Base-by-base conservation (phyloP, 1,140 invertebrate genomes). In the Drosophila erecta region DNA sequence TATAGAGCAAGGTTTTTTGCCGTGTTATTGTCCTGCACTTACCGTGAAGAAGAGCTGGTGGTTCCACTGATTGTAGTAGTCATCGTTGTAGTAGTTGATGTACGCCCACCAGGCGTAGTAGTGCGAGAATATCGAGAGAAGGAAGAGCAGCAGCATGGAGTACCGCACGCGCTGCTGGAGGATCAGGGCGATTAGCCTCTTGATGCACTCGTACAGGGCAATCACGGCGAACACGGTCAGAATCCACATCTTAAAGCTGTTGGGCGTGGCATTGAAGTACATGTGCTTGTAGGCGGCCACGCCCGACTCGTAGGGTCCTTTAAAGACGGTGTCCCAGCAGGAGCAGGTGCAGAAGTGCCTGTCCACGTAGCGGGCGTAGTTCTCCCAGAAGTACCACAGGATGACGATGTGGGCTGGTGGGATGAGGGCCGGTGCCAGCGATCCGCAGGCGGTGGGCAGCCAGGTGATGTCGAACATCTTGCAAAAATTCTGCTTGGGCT, bases 101-200 rank as follows among this genome's bases (percentile, higher is more conserved):
- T 96, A 96, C 20, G 94, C 94, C 96, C 96, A 97, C 96, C 96
- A 97, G 2, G 95, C 95, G 85, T 97, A 97, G 84, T 97, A 97
- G 85, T 97, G 96, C 1, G 96, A 96, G 89, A 96, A 97, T 55
- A 97, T 92, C 22, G 95, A 95, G 12, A 94, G 93, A 4, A 94
- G 74, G 79, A 97, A 96, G 2, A 97, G 93, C 11, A 95, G 76
- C 20, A 95, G 91, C 96, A 97, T 96, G n/a, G 93, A 94, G 54
- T 92, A 93, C 69, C 96, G 93, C 12, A 96, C 81, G 66, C 94
- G 93, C 43, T 93, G 90, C 37, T 93, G 91, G 43, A 94, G 92
- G 46, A 94, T 93, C 43, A 96, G 80, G 27, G 90, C 90, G 22
- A 95, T 92, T 24, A 96, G 86, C 74, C 95, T 94, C 77, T 95